These are phyloP conservation scores for Orius insidiosus DNA, from an alignment of 1,140 invertebrate genomes.

Conservation along the genomic window DNA sequence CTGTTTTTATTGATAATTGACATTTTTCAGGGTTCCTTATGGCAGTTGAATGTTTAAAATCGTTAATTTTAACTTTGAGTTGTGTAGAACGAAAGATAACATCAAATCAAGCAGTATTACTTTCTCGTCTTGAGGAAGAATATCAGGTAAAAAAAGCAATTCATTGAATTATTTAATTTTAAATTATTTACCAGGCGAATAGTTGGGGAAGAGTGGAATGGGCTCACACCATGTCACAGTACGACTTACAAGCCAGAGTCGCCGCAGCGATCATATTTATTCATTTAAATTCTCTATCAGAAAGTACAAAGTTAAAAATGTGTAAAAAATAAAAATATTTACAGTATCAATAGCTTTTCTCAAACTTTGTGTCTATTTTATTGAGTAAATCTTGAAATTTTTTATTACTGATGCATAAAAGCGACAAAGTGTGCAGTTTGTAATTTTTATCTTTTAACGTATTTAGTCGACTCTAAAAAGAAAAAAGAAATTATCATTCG, in stretches of 20 bases:
- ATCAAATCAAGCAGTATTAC: slow-evolving; percentile 62
- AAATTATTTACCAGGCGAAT: slow-evolving; percentile 35
- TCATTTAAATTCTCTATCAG: slow-evolving; percentile 34
- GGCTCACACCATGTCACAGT: slow-evolving; percentile 75
- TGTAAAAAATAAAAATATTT: background rate
- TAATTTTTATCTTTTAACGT: no score
- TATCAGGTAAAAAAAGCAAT: slow-evolving; percentile 45
- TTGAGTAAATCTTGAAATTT: no score
- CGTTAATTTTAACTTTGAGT: slow-evolving; percentile 68
- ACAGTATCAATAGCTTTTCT: background rate
- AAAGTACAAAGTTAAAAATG: slow-evolving; percentile 12
- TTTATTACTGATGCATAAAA: no score
- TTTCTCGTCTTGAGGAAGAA: slow-evolving; percentile 77
- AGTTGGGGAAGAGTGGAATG: slow-evolving; percentile 89
- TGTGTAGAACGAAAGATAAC: slow-evolving; percentile 54
- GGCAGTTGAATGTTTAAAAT: slow-evolving; percentile 81
- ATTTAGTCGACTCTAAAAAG: no score
- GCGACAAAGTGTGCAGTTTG: no score
- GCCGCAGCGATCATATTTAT: slow-evolving; percentile 71
- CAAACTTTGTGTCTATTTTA: no score
- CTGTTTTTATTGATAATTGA: slow-evolving; percentile 6
- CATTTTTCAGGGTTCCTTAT: slow-evolving; percentile 54
- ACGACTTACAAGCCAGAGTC: slow-evolving; percentile 63
- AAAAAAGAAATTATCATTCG: background rate
- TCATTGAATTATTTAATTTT: slow-evolving; percentile 2